A percentile compares a stretch with the other conserved stretches of the same genome.
These are phyloP conservation scores for Urocyon cinereoargenteus DNA, from an alignment of 2,797 vertebrate species.

Conservation along the genomic window DNA sequence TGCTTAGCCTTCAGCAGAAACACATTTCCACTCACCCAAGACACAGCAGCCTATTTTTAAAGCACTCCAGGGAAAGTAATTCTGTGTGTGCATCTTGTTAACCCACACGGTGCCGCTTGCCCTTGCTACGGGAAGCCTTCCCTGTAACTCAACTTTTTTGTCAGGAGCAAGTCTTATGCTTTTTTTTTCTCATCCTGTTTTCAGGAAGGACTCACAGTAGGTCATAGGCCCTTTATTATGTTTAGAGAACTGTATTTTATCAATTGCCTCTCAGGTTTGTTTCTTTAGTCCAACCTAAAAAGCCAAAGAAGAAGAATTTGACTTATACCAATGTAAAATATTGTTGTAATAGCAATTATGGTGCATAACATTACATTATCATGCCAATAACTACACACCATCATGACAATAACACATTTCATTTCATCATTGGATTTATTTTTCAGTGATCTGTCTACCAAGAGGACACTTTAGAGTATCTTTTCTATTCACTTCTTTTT, in stretches of 20 bases:
- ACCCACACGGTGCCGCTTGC: not conserved
- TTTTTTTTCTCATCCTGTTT: not conserved
- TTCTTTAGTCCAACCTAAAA: not conserved
- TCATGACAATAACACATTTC: not conserved
- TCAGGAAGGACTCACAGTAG: not conserved
- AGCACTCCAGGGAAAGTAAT: conserved; percentile 47
- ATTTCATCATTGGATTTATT: conserved; percentile 2
- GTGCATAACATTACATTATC: not conserved
- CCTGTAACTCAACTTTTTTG: not conserved
- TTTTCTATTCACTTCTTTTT: not conserved
- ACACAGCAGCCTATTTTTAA: conserved; percentile 58
- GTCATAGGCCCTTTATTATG: not conserved
- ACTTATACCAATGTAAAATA: not conserved
- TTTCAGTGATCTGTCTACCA: not conserved
- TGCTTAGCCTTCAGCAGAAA: conserved; percentile 45
- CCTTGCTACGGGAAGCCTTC: not conserved
- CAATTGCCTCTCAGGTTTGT: not conserved
- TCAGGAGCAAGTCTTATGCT: not conserved
- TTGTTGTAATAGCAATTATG: not conserved
- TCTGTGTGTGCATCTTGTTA: conserved; percentile 16
- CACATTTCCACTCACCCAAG: conserved; percentile 2
- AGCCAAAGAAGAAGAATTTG: not conserved
- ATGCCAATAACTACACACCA: not conserved
- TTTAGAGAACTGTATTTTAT: not conserved
- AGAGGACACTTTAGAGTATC: not conserved